phyloP scores from a whole-genome alignment of 2,888 invertebrate species.

The Hipparchia sbordonii region DNA sequence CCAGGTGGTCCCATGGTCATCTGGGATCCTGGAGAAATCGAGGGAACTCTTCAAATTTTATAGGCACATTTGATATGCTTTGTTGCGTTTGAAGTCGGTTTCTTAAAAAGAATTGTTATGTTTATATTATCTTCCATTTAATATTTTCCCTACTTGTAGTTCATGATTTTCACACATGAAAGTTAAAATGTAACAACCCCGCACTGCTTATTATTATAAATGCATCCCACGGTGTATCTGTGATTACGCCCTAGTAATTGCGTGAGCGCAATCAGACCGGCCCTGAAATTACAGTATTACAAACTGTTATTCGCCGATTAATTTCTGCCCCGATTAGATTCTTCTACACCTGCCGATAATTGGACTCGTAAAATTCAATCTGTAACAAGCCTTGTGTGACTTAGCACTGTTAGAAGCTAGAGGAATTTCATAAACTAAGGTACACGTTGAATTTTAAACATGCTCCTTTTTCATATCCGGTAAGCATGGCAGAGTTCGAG shows the following conservation, averaged over 20 bases:
- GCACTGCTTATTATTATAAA: constrained; percentile 5
- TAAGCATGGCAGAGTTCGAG: too few species aligned
- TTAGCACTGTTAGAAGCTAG: constrained; percentile 15
- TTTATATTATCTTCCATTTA: too few species aligned
- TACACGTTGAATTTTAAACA: too few species aligned
- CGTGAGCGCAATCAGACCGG: constrained; percentile 39
- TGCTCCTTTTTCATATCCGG: too few species aligned
- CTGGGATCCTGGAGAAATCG: too few species aligned
- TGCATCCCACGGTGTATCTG: constrained; percentile 24
- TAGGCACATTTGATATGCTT: too few species aligned
- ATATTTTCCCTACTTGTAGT: too few species aligned
- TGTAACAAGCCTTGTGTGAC: constrained; percentile 27
- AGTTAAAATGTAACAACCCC: background rate
- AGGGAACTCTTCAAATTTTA: too few species aligned
- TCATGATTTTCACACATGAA: constrained; percentile 3
- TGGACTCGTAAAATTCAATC: constrained; percentile 39
- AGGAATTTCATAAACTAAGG: background rate
- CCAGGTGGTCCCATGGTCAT: too few species aligned
- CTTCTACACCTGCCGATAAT: constrained; percentile 39
- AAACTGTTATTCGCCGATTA: constrained; percentile 45
- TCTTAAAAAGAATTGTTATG: too few species aligned
- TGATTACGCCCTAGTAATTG: constrained; percentile 41
- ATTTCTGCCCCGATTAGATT: constrained; percentile 41
- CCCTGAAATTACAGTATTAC: constrained; percentile 46
- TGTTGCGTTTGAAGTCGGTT: too few species aligned